Evolutionary conservation across 2,113 vertebrate species (phyloP), one percentile per base, ranked within the genome.

Genomic region (Alaudala cheleensis): DNA sequence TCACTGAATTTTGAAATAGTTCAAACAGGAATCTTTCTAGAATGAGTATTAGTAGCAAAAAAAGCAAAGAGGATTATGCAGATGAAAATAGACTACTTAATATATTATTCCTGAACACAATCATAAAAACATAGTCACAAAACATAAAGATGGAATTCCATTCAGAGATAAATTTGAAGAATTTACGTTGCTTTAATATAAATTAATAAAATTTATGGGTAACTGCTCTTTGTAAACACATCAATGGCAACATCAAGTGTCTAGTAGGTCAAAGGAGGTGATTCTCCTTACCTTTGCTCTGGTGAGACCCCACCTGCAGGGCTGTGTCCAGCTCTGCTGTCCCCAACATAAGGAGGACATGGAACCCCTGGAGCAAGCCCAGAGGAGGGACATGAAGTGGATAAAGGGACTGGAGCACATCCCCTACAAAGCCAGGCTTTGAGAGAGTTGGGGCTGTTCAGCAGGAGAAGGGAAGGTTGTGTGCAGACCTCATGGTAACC

Each of bases 171-270:
- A 47, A 62, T 54, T 18, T 34, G 4, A 86, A 74, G 5, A 42
- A 12, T 56, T 26, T 65, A 28, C 3, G 1, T 64, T 12, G 34
- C 11, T 72, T 65, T 56, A 23, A 37, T 51, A 29, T 24, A 58
- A 71, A 58, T 19, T 58, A 74, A 62, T 12, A 22, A 4, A 21
- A 10, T 10, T 34, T 28, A 51, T 9, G 19, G 6, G 12, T 45
- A 51, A 6, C 8, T 47, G 12, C 8, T 67, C 5, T 51, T 61
- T 1, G 0, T 42, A 88, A 64, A 44, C 11, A 28, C 5, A n/a
- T 28, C 5, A 14, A 37, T 20, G 23, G 18, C 14, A 44, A 5
- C 0, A n/a, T n/a, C n/a, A n/a, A n/a, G 0, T 21, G 12, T 3
- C 18, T 14, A 39, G 5, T 6, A 28, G 12, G 28, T 28, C 2